A percentile compares a stretch with the other conserved stretches of the same genome.
phyloP scores from a whole-genome alignment of 2,797 vertebrate genomes.

The Limosa lapponica region DNA sequence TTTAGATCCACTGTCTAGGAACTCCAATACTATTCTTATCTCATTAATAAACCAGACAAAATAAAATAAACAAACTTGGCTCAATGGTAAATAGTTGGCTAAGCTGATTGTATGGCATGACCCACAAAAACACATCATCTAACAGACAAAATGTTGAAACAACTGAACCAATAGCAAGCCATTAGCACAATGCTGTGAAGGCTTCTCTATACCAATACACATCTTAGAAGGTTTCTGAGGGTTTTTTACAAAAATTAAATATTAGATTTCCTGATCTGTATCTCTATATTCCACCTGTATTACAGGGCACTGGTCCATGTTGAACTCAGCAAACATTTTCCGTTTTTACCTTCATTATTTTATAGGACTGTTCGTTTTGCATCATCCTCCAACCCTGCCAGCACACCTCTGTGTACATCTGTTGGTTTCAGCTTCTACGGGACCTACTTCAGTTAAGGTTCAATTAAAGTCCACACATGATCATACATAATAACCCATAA shows the following conservation, averaged over 20 bases:
- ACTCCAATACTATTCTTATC: not conserved
- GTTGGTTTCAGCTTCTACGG: not conserved
- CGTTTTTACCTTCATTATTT: not conserved
- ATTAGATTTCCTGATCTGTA: not conserved
- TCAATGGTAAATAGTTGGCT: not conserved
- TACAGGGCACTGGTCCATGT: no score
- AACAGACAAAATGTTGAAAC: not conserved
- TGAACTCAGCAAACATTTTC: not conserved
- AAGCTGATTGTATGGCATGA: not conserved
- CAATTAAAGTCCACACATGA: not conserved
- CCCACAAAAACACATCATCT: not conserved
- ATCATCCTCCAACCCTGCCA: not conserved
- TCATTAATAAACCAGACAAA: not conserved
- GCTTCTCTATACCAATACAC: not conserved
- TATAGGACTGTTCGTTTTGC: not conserved
- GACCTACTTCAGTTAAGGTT: not conserved
- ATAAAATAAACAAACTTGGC: not conserved
- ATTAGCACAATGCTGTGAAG: not conserved
- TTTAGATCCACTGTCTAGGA: not conserved
- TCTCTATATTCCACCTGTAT: not conserved
- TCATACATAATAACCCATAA: not conserved
- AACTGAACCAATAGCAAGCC: not conserved
- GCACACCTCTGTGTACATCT: not conserved
- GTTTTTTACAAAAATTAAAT: not conserved
- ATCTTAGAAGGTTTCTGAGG: not conserved